These are phyloP conservation scores for Netelia fuscicornis DNA, from an alignment of 2,888 invertebrate species.

Conservation along the genomic window DNA sequence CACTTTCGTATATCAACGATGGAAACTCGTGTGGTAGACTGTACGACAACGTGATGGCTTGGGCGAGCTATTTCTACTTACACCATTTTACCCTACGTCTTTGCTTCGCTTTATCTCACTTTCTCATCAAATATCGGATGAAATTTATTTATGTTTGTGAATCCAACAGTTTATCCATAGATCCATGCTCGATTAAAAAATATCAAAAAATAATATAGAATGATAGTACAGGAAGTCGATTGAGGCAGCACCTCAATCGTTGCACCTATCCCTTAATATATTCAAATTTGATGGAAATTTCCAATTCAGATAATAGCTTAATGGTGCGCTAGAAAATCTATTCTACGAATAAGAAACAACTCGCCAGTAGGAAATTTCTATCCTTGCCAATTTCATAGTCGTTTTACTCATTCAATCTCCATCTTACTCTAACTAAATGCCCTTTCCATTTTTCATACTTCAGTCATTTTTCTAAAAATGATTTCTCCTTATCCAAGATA, in stretches of 20 bases:
- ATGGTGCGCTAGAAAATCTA: conserved; percentile 24
- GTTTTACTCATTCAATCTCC: conserved; percentile 1
- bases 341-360: not conserved
- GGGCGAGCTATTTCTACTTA: conserved; percentile 73
- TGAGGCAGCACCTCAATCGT: no score
- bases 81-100: conserved; percentile 68
- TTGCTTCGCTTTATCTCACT: conserved; percentile 9
- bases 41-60: conserved; percentile 74
- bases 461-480: no score
- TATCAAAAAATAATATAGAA: no score
- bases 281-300: no score
- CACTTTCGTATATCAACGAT: conserved; percentile 25
- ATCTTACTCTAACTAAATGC: not conserved
- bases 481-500: no score
- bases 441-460: not conserved
- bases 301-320: no score
- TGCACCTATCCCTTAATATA: no score
- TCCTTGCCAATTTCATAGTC: not conserved
- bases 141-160: no score
- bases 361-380: conserved; percentile 62
- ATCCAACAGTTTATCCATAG: no score
- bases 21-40: conserved; percentile 69
- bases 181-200: no score
- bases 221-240: no score
- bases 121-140: not conserved